Base-by-base conservation (phyloP, 1,140 invertebrate genomes). In the Drosophila erecta region DNA sequence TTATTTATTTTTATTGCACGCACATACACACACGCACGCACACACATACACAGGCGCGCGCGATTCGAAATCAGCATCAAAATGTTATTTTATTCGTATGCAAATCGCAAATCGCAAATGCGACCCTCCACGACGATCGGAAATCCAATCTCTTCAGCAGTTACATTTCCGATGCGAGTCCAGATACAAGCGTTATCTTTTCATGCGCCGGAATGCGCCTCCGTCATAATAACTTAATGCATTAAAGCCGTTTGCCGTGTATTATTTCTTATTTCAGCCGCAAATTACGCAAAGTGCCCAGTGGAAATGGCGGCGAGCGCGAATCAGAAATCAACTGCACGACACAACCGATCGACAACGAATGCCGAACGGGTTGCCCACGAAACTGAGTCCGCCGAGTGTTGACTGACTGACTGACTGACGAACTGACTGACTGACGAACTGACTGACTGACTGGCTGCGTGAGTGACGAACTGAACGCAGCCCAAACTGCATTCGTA, bases 1-100 rank as follows among this genome's bases (percentile, higher is more conserved):
- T 81, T 87, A 87, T 87, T 86, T 86, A 86, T 86, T 86, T 86
- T 79, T 87, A 85, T 76, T 86, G 70, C 83, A 81, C 73, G 74
- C 59, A 77, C 44, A 75, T n/a, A 33, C 46, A 15, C 4, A n/a
- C 65, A 38, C 51, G 53, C 62, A n/a, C 41, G 62, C 54, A 41
- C 40, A 7, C 35, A 11, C 11, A 12, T 3, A 38, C 37, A 59
- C 35, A 47, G 41, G 24, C 43, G 44, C 56, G 62, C 55, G 62
- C 57, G 75, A 74, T 71, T 86, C 77, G 69, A 78, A 81, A 70
- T 81, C 79, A 79, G 75, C 70, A 87, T 79, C 75, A 74, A 87
- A 86, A 89, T 86, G 71, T 76, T 79, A 83, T 83, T 72, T 76
- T 79, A 83, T 41, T 66, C 46, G 67, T 41, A 76, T 76, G 61